Percentiles rank a stretch among this genome's conserved stretches.
These are phyloP conservation scores for Loris lydekkerianus DNA, from an alignment of 2,797 vertebrate genomes.

Conservation along the genomic window DNA sequence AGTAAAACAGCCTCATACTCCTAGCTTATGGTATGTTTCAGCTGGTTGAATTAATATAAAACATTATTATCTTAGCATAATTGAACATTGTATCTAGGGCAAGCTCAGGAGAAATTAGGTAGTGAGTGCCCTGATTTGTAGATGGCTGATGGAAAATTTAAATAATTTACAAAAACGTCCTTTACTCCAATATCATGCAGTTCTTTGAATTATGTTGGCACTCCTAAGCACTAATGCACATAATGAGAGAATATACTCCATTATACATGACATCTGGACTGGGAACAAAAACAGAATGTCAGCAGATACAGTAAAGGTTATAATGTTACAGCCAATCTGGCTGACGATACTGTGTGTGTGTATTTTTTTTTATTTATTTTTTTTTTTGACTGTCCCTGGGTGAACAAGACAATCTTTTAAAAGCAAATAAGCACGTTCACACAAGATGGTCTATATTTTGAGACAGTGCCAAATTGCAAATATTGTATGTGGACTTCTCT, in stretches of 20 bases:
- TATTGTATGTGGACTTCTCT: neutral
- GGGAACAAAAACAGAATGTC: slow-evolving; percentile 64
- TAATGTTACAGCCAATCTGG: slow-evolving; percentile 37
- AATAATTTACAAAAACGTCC: slow-evolving; percentile 69
- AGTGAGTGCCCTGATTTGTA: slow-evolving; percentile 39
- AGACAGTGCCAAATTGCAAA: slow-evolving; percentile 57
- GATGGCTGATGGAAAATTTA: slow-evolving; percentile 40
- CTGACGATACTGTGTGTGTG: neutral
- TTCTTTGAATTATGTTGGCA: slow-evolving; percentile 70
- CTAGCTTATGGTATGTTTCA: neutral
- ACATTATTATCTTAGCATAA: slow-evolving; percentile 42
- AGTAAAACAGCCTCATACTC: neutral
- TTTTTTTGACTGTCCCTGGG: slow-evolving; percentile 64
- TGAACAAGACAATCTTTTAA: slow-evolving; percentile 55
- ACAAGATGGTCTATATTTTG: neutral
- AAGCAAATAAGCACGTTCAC: slow-evolving; percentile 68
- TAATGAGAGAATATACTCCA: slow-evolving; percentile 65
- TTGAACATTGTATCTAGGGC: neutral
- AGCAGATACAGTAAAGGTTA: slow-evolving; percentile 70
- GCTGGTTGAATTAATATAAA: slow-evolving; percentile 50
- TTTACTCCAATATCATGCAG: slow-evolving; percentile 66
- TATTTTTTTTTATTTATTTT: too few species aligned
- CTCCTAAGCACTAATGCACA: slow-evolving; percentile 61
- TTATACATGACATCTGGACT: slow-evolving; percentile 64
- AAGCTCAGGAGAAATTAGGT: neutral